A percentile compares a stretch with the other conserved stretches of the same genome.
Evolutionary conservation across 1,140 invertebrate genomes (phyloP).

Genomic region (Zaprionus ornatus): DNA sequence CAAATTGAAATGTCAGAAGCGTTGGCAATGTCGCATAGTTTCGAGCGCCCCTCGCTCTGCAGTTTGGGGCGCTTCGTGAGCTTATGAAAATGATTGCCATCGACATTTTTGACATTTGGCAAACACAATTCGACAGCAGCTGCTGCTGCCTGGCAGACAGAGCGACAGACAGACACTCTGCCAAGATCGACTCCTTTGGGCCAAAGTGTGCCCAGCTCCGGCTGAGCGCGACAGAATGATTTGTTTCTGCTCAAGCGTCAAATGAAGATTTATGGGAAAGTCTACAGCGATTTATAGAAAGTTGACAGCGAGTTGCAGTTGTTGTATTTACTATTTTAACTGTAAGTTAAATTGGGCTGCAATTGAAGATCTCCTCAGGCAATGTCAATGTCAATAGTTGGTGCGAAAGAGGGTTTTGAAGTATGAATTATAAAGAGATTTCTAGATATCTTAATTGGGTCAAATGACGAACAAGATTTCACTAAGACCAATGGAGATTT

Average conservation of each 20-base stretch:
- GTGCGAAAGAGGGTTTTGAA: background rate
- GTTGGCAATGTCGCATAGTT: background rate
- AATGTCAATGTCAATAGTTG: background rate
- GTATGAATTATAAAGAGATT: background rate
- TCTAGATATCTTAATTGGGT: background rate
- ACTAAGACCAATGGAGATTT: too few species aligned
- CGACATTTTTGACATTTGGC: constrained; percentile 40
- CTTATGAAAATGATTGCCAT: constrained; percentile 58
- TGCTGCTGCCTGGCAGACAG: background rate
- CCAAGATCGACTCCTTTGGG: constrained; percentile 4
- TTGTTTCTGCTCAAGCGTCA: constrained; percentile 47
- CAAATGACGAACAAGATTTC: background rate
- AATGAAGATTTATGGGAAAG: constrained; percentile 55
- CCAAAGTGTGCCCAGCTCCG: background rate
- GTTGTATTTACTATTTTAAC: constrained; percentile 38
- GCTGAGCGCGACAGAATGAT: constrained; percentile 52
- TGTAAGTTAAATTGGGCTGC: constrained; percentile 7
- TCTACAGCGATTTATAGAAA: constrained; percentile 25
- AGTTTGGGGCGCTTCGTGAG: constrained; percentile 11
- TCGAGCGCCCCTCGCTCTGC: background rate
- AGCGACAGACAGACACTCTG: constrained; percentile 47
- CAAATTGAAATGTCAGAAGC: constrained; percentile 6
- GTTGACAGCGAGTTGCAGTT: constrained; percentile 37
- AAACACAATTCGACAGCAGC: constrained; percentile 37
- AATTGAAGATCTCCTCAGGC: background rate